A percentile compares a stretch with the other conserved stretches of the same genome.
Conservation (phyloP, 2,888 invertebrate species). For the Catocala nupta region DNA sequence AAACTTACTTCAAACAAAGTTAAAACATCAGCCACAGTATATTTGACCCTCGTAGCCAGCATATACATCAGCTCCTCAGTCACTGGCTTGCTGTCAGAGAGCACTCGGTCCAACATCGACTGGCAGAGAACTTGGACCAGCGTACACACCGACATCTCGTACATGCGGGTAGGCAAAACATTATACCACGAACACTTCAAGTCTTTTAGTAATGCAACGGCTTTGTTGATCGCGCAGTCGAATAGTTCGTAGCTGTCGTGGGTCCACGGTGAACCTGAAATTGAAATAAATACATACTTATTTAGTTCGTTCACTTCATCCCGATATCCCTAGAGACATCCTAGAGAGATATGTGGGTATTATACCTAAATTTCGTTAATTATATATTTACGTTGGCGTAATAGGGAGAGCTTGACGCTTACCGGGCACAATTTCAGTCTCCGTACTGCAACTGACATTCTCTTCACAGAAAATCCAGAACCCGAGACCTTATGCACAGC, state of each 20-base stretch:
- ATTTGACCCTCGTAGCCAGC: conserved; percentile 69
- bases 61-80: conserved; percentile 73
- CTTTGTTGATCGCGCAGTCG: conserved; percentile 72
- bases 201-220: conserved; percentile 67
- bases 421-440: too few relatives aligned
- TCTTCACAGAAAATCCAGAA: too few relatives aligned
- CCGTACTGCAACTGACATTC: too few relatives aligned
- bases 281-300: not conserved
- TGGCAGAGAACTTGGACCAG: conserved; percentile 70
- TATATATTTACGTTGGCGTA: too few relatives aligned
- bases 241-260: conserved; percentile 71
- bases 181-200: conserved; percentile 69
- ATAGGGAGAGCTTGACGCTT: too few relatives aligned
- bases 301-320: too few relatives aligned
- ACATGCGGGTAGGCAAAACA: conserved; percentile 74
- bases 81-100: conserved; percentile 66
- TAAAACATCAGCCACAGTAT: conserved; percentile 60
- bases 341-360: too few relatives aligned
- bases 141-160: conserved; percentile 72
- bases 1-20: conserved; percentile 72
- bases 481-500: too few relatives aligned
- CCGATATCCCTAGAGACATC: too few relatives aligned
- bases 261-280: conserved; percentile 62
- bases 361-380: too few relatives aligned
- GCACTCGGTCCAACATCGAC: conserved; percentile 67